Base-by-base conservation (phyloP, 2,113 vertebrate genomes). In the Forbesichthys papilliferus region DNA sequence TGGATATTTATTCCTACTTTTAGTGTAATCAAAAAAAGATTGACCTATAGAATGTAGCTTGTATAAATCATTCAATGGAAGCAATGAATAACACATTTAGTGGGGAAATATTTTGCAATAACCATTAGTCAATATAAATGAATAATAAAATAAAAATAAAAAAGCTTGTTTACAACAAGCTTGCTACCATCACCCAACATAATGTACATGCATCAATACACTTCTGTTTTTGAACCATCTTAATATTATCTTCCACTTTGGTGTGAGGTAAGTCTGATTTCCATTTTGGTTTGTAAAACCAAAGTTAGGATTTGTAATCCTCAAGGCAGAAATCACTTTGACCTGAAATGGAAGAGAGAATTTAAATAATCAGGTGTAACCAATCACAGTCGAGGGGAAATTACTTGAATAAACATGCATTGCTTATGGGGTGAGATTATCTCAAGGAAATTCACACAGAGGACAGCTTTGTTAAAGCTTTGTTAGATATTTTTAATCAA, bases 1-100 rank as follows among this genome's bases (percentile, higher is more conserved):
- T 68, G 36, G 46, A 79, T 54, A 75, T 90, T 85, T 75, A 84
- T 85, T 82, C 78, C 75, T 59, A 73, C 79, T 81, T 77, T 33
- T 69, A 73, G 64, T 71, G 69, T 84, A 70, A 84, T 62, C 7
- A 42, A 42, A 42, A 42, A 42, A 5, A 42, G 4, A 8, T 42
- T 42, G 36, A 8, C 79, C 66, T 68, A 65, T 55, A 73, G 78
- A 85, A 58, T 34, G 12, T 33, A 58, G 77, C 74, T 73, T 66
- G 66, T 72, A 59, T 34, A 8, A 42, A 16, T 71, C 69, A 81
- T 81, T 69, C 71, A 82, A 81, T 27, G 27, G 27, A 81, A 56
- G 20, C 9, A 20, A 20, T 27, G 27, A 27, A 27, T 27, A 27
- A 27, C 27, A 56, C 10, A 56, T 18, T 18, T 16, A 16, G 79